Evolutionary conservation across 2,888 invertebrate genomes (phyloP), one percentile per base, ranked within the genome.

Genomic region (Zaprionus lineosus): DNA sequence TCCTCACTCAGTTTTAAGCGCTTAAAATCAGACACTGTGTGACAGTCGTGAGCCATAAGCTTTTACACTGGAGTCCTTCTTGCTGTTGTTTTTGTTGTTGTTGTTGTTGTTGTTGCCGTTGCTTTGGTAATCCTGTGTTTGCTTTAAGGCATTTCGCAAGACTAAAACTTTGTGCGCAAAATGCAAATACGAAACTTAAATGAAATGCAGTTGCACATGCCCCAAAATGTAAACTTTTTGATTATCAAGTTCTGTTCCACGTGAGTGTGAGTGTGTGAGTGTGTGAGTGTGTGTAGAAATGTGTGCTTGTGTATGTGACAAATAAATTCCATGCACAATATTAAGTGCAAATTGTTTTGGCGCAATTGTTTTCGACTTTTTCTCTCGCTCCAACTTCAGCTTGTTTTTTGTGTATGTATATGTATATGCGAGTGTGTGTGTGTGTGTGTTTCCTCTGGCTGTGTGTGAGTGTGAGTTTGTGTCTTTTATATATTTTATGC

Each of bases 271-370:
- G 14, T 34, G 34, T 19, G 16, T 52, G 31, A 51, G 11, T 29
- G 36, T 50, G 26, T 46, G 29, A 46, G 28, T 48, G 34, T 59
- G 16, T 57, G 37, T 64, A n/a, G n/a, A n/a, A n/a, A n/a, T 44
- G 11, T 44, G 37, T 51, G 26, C 18, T 36, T 50, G 7, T 56
- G 51, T 52, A 19, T 69, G 56, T 51, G 48, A 53, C 56, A 66
- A 79, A 79, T 75, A 64, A 83, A 76, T 81, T 70, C 58, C 74
- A 46, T 51, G 62, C 61, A 81, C 74, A 70, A 67, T 77, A 78
- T 84, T 74, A 78, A 84, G 81, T 78, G 77, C 60, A 78, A 78
- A 78, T 84, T 84, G 84, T 81, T 78, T 73, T 75, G 74, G 48
- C 60, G 70, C 76, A 73, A 70, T 84, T 81, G 70, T 64, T 67